A percentile compares a stretch with the other conserved stretches of the same genome.
phyloP scores from a whole-genome alignment of 2,113 vertebrate genomes.

The Cathartes aura region DNA sequence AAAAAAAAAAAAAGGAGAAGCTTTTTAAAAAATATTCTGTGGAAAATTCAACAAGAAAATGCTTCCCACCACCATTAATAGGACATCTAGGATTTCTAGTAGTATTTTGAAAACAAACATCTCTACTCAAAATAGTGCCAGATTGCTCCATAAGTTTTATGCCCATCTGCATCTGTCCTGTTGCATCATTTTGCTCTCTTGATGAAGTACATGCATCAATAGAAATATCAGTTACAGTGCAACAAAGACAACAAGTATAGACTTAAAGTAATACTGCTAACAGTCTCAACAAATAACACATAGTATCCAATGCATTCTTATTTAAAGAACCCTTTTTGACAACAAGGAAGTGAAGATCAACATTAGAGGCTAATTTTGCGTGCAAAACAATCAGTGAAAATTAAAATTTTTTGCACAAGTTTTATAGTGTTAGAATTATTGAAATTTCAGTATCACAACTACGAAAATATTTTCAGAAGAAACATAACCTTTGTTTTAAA shows the following conservation, averaged over 20 bases:
- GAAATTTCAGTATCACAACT: not conserved
- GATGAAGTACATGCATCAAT: not conserved
- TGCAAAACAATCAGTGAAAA: not conserved
- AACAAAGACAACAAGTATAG: not conserved
- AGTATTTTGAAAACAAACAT: not conserved
- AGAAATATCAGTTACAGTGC: not conserved
- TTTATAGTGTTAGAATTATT: not conserved
- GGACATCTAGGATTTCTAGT: not conserved
- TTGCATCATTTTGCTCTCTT: not conserved
- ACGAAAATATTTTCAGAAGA: not conserved
- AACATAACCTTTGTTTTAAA: not conserved
- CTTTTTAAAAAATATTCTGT: not conserved
- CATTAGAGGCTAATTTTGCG: not conserved
- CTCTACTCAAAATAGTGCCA: not conserved
- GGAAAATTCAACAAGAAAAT: slow-evolving; percentile 5
- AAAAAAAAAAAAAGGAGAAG: too few species aligned
- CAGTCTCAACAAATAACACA: not conserved
- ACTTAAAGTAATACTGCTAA: not conserved
- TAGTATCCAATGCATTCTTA: not conserved
- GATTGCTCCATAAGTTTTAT: not conserved
- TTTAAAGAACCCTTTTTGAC: not conserved
- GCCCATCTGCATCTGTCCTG: not conserved
- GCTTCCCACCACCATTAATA: not conserved
- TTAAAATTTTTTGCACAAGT: not conserved
- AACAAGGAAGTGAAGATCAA: not conserved